A percentile compares a stretch with the other conserved stretches of the same genome.
These are phyloP conservation scores for Pipistrellus nathusii DNA, from an alignment of 2,797 vertebrate genomes.

Conservation along the genomic window DNA sequence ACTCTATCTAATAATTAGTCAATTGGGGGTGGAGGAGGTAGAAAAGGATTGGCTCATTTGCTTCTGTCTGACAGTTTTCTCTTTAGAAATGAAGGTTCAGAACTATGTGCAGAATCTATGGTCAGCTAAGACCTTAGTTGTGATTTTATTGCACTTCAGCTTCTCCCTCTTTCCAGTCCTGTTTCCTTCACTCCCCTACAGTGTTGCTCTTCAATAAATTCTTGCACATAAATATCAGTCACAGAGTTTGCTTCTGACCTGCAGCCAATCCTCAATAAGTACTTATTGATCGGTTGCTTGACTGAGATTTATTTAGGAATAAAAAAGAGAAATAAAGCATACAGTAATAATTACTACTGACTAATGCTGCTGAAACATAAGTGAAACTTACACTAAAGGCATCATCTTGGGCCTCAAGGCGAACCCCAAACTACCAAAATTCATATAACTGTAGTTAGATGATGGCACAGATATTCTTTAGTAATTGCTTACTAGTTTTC, in stretches of 20 bases:
- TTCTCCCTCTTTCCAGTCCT: neutral
- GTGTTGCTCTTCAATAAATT: neutral
- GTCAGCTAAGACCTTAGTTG: neutral
- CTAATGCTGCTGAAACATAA: constrained; percentile 13
- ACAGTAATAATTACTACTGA: neutral
- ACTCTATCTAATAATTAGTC: neutral
- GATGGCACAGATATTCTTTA: constrained; percentile 58
- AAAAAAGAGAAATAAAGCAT: neutral
- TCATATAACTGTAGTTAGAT: constrained; percentile 51
- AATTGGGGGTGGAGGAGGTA: accelerated
- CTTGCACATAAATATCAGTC: neutral
- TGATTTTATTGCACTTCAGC: neutral
- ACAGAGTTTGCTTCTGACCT: neutral
- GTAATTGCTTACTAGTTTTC: constrained; percentile 66
- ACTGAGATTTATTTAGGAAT: constrained; percentile 3
- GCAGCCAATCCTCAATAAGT: neutral
- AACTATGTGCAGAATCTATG: neutral
- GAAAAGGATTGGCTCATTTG: neutral
- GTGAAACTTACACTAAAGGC: constrained; percentile 59
- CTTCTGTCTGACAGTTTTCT: neutral
- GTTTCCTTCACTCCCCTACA: neutral
- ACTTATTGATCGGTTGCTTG: neutral
- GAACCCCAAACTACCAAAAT: constrained; percentile 44
- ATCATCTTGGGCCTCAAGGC: neutral
- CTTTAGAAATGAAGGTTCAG: neutral